Evolutionary conservation across 2,113 vertebrate genomes (phyloP).

Genomic region (Phalacrocorax carbo): DNA sequence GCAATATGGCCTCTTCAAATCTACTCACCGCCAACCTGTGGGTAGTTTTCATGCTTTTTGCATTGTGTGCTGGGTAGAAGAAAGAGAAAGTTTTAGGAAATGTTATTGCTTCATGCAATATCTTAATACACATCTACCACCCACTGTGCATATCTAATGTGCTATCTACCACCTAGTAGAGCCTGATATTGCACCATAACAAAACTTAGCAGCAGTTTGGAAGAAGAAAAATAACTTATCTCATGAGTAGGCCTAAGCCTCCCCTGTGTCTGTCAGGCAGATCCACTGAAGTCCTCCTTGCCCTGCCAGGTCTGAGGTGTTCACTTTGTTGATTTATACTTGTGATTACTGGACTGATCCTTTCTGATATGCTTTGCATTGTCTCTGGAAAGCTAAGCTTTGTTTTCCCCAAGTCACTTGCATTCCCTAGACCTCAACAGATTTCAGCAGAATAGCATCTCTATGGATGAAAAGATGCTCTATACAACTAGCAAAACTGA

Average conservation of each 20-base stretch:
- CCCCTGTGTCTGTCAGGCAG: background rate
- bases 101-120: background rate
- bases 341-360: background rate
- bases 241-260: background rate
- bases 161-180: constrained; percentile 29
- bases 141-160: constrained; percentile 45
- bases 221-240: constrained; percentile 11
- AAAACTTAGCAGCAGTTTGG: background rate
- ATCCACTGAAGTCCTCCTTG: background rate
- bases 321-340: background rate
- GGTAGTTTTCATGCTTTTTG: background rate
- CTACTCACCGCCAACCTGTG: background rate
- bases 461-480: background rate
- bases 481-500: background rate
- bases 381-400: background rate
- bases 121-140: constrained; percentile 60
- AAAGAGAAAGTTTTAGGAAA: constrained; percentile 58
- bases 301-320: background rate
- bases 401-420: background rate
- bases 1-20: background rate
- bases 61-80: background rate
- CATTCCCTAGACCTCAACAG: background rate
- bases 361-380: background rate
- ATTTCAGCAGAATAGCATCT: background rate
- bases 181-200: constrained; percentile 27